Evolutionary conservation across 2,797 vertebrate species (phyloP).

Genomic region (Chlorospingus flavigularis): DNA sequence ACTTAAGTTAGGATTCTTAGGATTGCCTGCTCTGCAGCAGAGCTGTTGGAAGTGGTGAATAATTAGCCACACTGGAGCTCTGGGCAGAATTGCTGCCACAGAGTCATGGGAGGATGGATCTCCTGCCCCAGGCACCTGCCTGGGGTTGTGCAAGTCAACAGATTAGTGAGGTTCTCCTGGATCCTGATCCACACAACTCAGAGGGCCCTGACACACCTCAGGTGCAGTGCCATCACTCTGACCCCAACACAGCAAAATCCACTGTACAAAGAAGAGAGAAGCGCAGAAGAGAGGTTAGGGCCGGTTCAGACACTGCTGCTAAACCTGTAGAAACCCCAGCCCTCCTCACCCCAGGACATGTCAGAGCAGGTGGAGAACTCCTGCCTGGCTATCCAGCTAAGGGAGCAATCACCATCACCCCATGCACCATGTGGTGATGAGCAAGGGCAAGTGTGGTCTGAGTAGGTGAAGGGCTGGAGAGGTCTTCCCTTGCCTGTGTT

Average conservation of each 20-base stretch:
- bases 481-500: not conserved
- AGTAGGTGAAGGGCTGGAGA: not conserved
- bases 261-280: not conserved
- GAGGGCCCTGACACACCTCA: not conserved
- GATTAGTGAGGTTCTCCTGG: conserved; percentile 60
- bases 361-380: not conserved
- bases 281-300: conserved; percentile 29
- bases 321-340: not conserved
- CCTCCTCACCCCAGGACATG: not conserved
- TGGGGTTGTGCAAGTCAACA: not conserved
- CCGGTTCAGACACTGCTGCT: conserved; percentile 59
- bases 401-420: not conserved
- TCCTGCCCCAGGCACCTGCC: not conserved
- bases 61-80: not conserved
- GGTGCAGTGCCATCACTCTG: not conserved
- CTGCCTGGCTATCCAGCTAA: not conserved
- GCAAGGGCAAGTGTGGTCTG: not conserved
- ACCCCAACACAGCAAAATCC: not conserved
- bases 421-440: not conserved
- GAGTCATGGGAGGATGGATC: accelerated
- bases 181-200: not conserved
- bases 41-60: not conserved
- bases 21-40: not conserved
- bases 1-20: accelerated
- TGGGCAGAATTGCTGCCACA: not conserved